Conservation (phyloP, 2,113 vertebrate species). For the Pangasianodon gigas region DNA sequence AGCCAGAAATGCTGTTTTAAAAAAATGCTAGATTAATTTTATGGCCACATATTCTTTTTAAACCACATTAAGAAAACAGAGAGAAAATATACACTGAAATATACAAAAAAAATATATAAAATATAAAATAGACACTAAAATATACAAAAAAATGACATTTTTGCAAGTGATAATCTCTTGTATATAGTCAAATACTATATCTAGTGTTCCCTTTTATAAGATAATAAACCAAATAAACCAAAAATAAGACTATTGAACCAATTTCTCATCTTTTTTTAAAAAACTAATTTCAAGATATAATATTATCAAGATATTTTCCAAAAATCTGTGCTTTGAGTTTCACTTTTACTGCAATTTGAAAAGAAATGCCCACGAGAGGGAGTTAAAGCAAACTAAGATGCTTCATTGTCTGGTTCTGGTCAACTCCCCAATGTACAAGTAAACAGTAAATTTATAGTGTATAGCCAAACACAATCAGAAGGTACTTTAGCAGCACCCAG, state of each 20-base stretch:
- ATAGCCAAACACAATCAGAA: conserved; percentile 1
- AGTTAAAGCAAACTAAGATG: neutral
- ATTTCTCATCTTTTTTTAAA: neutral
- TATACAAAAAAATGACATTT: neutral
- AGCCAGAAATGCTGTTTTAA: neutral
- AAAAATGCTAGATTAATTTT: neutral
- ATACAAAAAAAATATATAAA: neutral
- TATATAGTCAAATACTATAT: neutral
- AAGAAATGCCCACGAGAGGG: neutral
- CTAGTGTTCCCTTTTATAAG: neutral
- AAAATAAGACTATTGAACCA: neutral
- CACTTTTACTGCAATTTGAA: neutral
- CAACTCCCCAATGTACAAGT: neutral
- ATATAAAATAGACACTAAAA: neutral
- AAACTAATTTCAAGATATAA: too few relatives aligned
- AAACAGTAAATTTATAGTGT: neutral
- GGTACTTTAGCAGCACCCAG: conserved; percentile 11
- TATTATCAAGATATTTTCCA: neutral
- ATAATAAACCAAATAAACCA: too few relatives aligned
- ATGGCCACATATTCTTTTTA: neutral
- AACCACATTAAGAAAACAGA: neutral
- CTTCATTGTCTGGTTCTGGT: neutral
- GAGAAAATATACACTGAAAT: neutral
- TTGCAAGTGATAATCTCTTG: neutral
- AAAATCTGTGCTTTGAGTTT: neutral